Evolutionary conservation across 2,888 invertebrate genomes (phyloP).

Genomic region (Melanophora roralis): DNA sequence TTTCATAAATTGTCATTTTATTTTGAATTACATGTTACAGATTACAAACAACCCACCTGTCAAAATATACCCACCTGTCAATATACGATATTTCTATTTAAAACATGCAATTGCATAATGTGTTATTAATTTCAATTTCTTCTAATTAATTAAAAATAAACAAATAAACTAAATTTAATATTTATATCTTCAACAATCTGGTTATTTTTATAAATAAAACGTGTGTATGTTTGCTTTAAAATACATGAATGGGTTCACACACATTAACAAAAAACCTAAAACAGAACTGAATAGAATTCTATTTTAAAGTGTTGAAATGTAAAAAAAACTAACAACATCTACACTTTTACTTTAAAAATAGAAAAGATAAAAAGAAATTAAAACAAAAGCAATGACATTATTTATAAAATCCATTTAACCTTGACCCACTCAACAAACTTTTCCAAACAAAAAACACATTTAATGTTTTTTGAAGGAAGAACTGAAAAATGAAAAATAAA

Average conservation of each 20-base stretch:
- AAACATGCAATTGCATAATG: background rate
- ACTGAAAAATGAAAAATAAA: background rate
- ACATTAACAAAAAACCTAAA: constrained; percentile 9
- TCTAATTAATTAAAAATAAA: background rate
- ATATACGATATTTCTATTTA: background rate
- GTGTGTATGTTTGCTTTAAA: too few species aligned
- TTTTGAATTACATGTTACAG: too few species aligned
- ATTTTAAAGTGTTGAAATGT: constrained; percentile 46
- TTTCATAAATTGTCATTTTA: too few species aligned
- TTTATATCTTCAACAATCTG: constrained; percentile 39
- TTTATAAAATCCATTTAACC: constrained; percentile 59
- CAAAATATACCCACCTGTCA: constrained; percentile 4
- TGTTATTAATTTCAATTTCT: background rate
- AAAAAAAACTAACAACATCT: constrained; percentile 18
- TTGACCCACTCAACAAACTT: constrained; percentile 62
- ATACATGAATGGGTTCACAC: constrained; percentile 21
- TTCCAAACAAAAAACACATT: constrained; percentile 44
- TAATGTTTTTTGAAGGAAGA: constrained; percentile 13
- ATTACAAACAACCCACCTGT: background rate
- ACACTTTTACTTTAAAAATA: too few species aligned
- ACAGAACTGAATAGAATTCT: constrained; percentile 23
- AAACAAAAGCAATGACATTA: constrained; percentile 60
- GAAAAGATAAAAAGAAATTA: constrained; percentile 41
- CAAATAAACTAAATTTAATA: constrained; percentile 19
- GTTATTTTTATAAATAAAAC: constrained; percentile 14